These are phyloP conservation scores for Lepeophtheirus nordmannii DNA, from an alignment of 2,888 invertebrate genomes.

Conservation along the genomic window DNA sequence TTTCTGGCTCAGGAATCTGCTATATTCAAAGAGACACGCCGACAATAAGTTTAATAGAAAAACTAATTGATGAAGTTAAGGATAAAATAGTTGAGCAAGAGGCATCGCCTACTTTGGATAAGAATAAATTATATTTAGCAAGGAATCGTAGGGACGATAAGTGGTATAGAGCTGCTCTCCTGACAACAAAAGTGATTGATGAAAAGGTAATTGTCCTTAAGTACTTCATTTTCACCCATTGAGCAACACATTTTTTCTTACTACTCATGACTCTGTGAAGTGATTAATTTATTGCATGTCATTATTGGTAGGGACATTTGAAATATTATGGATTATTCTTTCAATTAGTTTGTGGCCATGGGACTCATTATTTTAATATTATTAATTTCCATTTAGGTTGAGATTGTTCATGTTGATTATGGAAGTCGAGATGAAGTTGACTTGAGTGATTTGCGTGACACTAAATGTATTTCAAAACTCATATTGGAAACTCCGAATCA, in stretches of 20 bases:
- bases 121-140: constrained; percentile 3
- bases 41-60: neutral
- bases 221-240: neutral
- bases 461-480: neutral
- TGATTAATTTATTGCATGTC: too few relatives aligned
- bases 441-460: neutral
- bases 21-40: neutral
- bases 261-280: neutral
- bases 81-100: neutral
- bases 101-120: neutral
- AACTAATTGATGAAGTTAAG: neutral
- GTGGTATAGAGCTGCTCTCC: neutral
- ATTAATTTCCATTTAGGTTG: neutral
- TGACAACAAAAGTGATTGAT: neutral
- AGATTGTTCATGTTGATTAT: neutral
- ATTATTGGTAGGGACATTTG: too few relatives aligned
- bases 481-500: neutral
- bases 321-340: too few relatives aligned
- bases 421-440: neutral
- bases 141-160: neutral
- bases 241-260: neutral
- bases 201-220: neutral
- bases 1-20: neutral
- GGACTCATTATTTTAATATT: too few relatives aligned
- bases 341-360: too few relatives aligned